Evolutionary conservation across 2,113 vertebrate species (phyloP).

Genomic region (Etheostoma cragini): DNA sequence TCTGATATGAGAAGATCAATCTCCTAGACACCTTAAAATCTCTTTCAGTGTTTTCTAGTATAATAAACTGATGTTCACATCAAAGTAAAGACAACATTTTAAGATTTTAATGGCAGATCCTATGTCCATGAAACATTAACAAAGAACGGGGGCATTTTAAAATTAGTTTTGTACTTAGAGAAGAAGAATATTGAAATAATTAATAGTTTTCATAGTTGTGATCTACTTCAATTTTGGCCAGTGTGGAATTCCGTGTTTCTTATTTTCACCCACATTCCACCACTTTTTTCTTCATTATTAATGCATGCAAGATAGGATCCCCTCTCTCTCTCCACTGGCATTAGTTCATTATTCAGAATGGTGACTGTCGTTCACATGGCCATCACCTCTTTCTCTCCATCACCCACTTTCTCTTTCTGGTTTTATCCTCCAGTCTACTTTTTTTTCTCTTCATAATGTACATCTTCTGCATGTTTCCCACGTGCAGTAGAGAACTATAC

Average conservation of each 20-base stretch:
- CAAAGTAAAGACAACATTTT: background rate
- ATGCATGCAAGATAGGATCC: conserved; percentile 44
- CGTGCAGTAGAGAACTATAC: conserved; percentile 39
- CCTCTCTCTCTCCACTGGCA: conserved; percentile 11
- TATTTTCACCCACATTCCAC: conserved; percentile 26
- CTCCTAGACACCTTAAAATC: no score
- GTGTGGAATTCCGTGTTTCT: conserved; percentile 5
- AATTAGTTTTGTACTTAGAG: background rate
- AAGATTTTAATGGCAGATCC: background rate
- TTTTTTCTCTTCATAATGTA: conserved; percentile 5
- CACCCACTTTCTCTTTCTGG: conserved; percentile 30
- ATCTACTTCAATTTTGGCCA: conserved; percentile 10
- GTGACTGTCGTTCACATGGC: conserved; percentile 13
- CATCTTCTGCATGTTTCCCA: conserved; percentile 8
- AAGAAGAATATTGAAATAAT: background rate
- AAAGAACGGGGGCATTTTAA: background rate
- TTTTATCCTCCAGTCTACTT: conserved; percentile 11
- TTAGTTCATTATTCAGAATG: conserved; percentile 44
- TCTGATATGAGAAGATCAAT: no score
- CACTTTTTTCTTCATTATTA: conserved; percentile 38
- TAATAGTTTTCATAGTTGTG: background rate
- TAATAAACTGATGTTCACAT: no score
- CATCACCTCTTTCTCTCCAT: conserved; percentile 12
- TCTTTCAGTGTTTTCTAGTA: no score
- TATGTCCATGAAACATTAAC: background rate